Base-by-base conservation (phyloP, 2,797 vertebrate species). In the Pseudochromis fuscus region DNA sequence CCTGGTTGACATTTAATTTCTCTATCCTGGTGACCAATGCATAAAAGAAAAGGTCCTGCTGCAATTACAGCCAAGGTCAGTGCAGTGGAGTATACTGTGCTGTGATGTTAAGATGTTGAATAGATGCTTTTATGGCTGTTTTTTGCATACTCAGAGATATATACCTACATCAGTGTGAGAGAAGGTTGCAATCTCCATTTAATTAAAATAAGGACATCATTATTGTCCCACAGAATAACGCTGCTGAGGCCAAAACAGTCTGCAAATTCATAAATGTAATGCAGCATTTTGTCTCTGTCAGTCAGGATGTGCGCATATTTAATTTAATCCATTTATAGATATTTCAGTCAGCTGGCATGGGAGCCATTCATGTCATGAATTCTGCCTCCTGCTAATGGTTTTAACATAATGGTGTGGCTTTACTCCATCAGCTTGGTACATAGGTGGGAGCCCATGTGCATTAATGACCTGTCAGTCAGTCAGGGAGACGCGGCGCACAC, bases 1-100 rank as follows among this genome's bases (percentile, higher is more conserved):
- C 82, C 77, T 33, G 67, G 67, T 63, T 93, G 90, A 91, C 89
- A 91, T 92, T 91, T 91, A 44, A 89, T 88, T 90, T 88, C 74
- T 90, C 82, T 60, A 82, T 89, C 81, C 87, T 28, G 27, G 88
- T 88, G 84, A 88, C 82, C 86, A 88, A 73, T 77, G 77, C 82
- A 85, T 87, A 86, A 87, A 90, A 82, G 71, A 88, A 91, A 88
- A 90, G 83, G 87, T 88, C 80, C 72, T 70, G 24, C 72, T 81
- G 79, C 85, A 90, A 87, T 93, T 91, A 87, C 72, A 82, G 79
- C 65, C 89, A 90, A 88, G 88, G 87, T 90, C 85, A 82, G 71
- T 27, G 70, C 83, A 75, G 48, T 52, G 59, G 60, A 72, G 84
- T 81, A 81, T 31, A 80, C 75, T 78, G 75, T 81, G 51, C 80